Base-by-base conservation (phyloP, 2,797 vertebrate species). In the Streptopelia turtur region DNA sequence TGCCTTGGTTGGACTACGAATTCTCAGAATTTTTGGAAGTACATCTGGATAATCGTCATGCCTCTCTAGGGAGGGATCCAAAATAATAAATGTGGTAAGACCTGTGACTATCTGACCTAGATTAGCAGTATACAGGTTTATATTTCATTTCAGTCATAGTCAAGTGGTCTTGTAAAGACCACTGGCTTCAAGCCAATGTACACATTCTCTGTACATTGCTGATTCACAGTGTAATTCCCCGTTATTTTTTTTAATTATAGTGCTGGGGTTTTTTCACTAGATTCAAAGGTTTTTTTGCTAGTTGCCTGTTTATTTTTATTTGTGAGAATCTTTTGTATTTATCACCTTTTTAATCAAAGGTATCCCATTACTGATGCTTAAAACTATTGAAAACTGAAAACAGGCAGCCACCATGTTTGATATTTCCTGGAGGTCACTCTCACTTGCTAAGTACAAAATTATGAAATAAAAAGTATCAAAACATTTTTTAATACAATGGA, bases 401-500 rank as follows among this genome's bases (percentile, higher is more conserved):
- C 53, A 56, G 11, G 17, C 2, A 17, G 1, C 10, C 5, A 9
- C 37, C 53, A 47, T 10, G 3, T 31, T 83, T 69, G 30, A 11
- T 65, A 18, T 61, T 84, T 83, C 50, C 55, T 39, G 21, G 13
- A 82, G 52, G 64, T 53, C 27, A 28, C 76, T 76, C 50, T 92
- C 20, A 17, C 7, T 69, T 41, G 11, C 30, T 72, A 50, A 77
- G 17, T 76, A 30, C 14, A 77, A 80, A 65, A 80, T 43, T 33
- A 27, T 5, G 14, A 53, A 61, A 59, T 20, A 43, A 60, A 77
- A 72, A n/a, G 17, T 20, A 49, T 59, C 31, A 5, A 13, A 45
- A 41, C 1, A 3, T 50, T 68, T 49, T 80, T 50, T 7, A 33
- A 45, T 33, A 18, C 16, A n/a, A 0, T 66, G 0, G 1, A 14